Conservation (phyloP, 2,113 vertebrate genomes). For the Nycticorax nycticorax region DNA sequence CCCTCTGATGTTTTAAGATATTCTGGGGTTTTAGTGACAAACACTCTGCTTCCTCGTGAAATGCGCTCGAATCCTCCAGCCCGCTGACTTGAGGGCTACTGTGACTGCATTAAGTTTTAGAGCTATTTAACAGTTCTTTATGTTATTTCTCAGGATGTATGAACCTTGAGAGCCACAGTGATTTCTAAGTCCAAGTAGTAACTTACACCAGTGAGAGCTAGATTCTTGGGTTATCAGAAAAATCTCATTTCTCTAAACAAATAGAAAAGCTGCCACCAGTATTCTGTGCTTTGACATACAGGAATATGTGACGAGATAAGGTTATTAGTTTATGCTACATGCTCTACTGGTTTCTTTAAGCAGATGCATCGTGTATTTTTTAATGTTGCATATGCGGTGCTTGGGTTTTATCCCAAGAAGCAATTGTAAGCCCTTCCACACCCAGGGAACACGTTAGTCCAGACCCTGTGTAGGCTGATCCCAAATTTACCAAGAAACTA, state of each 20-base stretch:
- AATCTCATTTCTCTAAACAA: background rate
- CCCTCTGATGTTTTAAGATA: slow-evolving; percentile 32
- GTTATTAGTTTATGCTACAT: background rate
- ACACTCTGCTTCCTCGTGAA: background rate
- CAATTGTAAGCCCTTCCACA: background rate
- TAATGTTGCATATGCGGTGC: background rate
- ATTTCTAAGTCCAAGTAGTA: background rate
- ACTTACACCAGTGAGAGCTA: background rate
- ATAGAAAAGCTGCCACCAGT: background rate
- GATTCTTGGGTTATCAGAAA: background rate
- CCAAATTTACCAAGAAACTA: background rate
- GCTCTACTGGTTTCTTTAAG: slow-evolving; percentile 26
- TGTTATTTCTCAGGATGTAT: background rate
- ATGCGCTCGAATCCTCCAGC: background rate
- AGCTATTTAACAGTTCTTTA: background rate
- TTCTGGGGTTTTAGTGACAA: background rate
- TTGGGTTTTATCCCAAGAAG: background rate
- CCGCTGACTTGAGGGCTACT: background rate
- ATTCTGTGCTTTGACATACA: background rate
- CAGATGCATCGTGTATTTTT: background rate
- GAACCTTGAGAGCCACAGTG: background rate
- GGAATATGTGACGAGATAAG: background rate
- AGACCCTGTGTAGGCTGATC: background rate
- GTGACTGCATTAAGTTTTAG: background rate
- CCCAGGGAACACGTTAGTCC: background rate